These are phyloP conservation scores for Chrysolina oricalcia DNA, from an alignment of 2,888 invertebrate species.

Conservation along the genomic window DNA sequence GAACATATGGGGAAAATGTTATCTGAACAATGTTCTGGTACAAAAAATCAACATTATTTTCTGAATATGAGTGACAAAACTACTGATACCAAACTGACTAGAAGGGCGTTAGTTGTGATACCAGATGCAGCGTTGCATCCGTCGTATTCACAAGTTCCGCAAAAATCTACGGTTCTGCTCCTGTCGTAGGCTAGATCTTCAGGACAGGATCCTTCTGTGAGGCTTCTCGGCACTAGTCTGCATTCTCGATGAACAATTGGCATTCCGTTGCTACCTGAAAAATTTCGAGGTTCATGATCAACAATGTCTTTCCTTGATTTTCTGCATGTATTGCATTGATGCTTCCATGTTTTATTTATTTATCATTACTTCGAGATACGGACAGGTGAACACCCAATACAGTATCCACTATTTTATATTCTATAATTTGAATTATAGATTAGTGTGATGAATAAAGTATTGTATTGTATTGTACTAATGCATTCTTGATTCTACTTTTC, in stretches of 20 bases:
- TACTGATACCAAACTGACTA: conserved; percentile 42
- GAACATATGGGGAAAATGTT: no score
- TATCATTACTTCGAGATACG: no score
- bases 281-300: not conserved
- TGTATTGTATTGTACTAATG: no score
- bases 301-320: not conserved
- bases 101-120: conserved; percentile 33
- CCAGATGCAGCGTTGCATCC: conserved; percentile 54
- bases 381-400: no score
- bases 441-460: no score
- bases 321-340: no score
- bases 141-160: conserved; percentile 56
- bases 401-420: no score
- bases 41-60: not conserved
- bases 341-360: no score
- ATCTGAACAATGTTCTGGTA: not conserved
- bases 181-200: conserved; percentile 49
- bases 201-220: conserved; percentile 55
- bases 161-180: conserved; percentile 49
- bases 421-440: no score
- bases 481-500: no score
- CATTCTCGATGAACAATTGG: conserved; percentile 56
- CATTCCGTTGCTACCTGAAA: conserved; percentile 49
- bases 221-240: conserved; percentile 50
- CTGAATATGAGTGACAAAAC: conserved; percentile 37